These are phyloP conservation scores for Drosophila sordidapex DNA, from an alignment of 2,888 invertebrate genomes.

Conservation along the genomic window DNA sequence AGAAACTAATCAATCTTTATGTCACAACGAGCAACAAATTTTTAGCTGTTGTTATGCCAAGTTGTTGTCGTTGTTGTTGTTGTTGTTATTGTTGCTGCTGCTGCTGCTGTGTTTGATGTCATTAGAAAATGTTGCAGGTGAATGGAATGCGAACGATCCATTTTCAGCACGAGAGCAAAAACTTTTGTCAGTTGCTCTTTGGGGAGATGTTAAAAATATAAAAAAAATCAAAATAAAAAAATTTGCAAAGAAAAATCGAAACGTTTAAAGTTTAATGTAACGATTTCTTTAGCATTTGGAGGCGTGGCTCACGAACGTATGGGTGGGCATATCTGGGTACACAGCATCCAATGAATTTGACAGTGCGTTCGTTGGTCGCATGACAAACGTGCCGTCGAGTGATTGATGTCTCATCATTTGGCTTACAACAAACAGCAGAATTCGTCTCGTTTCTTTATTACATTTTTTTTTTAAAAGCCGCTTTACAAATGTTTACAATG, in stretches of 20 bases:
- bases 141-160: conserved; percentile 73
- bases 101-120: conserved; percentile 65
- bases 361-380: conserved; percentile 68
- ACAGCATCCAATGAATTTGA: conserved; percentile 69
- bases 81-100: conserved; percentile 26
- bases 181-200: conserved; percentile 54
- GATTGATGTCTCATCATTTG: conserved; percentile 78
- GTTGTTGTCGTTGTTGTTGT: conserved; percentile 35
- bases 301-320: conserved; percentile 23
- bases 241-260: conserved; percentile 57
- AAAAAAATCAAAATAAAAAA: conserved; percentile 10
- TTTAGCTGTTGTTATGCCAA: conserved; percentile 51
- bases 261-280: conserved; percentile 65
- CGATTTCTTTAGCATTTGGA: conserved; percentile 50
- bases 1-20: conserved; percentile 77
- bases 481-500: conserved; percentile 80
- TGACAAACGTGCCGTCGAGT: conserved; percentile 71
- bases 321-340: conserved; percentile 37
- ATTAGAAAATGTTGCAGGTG: conserved; percentile 78
- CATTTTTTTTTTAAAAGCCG: conserved; percentile 58
- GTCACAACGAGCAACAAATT: conserved; percentile 73
- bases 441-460: conserved; percentile 13
- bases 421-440: conserved; percentile 47
- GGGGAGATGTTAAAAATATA: conserved; percentile 20
- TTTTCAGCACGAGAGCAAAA: conserved; percentile 52